Evolutionary conservation across 2,113 vertebrate species (phyloP).

Genomic region (Acanthisitta chloris): DNA sequence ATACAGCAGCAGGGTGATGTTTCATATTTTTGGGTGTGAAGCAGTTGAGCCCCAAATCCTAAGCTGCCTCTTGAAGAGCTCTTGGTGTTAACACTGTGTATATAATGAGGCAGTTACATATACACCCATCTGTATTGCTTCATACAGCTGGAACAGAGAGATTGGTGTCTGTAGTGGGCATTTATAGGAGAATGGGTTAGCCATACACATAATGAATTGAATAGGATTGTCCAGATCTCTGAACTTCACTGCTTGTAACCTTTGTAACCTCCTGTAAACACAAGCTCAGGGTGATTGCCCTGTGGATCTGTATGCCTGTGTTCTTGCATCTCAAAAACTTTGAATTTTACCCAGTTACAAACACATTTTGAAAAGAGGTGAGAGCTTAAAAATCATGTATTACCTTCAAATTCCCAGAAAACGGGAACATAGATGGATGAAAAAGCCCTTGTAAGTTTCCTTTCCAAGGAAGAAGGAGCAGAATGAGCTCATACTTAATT

Average conservation of each 20-base stretch:
- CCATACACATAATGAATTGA: neutral
- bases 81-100: neutral
- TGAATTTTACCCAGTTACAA: neutral
- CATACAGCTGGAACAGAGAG: neutral
- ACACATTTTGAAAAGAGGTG: neutral
- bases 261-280: neutral
- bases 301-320: neutral
- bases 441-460: neutral
- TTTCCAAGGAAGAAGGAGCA: neutral
- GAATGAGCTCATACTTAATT: neutral
- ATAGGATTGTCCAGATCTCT: neutral
- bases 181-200: neutral
- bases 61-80: neutral
- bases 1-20: neutral
- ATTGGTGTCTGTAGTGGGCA: neutral
- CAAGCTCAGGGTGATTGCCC: neutral
- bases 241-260: neutral
- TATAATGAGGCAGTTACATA: neutral
- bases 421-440: neutral
- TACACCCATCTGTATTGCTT: neutral
- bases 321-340: neutral
- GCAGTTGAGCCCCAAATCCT: neutral
- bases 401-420: neutral
- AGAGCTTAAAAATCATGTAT: neutral
- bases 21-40: neutral